Evolutionary conservation across 1,140 invertebrate genomes (phyloP), one percentile per base, ranked within the genome.

Genomic region (Ephestia elutella): DNA sequence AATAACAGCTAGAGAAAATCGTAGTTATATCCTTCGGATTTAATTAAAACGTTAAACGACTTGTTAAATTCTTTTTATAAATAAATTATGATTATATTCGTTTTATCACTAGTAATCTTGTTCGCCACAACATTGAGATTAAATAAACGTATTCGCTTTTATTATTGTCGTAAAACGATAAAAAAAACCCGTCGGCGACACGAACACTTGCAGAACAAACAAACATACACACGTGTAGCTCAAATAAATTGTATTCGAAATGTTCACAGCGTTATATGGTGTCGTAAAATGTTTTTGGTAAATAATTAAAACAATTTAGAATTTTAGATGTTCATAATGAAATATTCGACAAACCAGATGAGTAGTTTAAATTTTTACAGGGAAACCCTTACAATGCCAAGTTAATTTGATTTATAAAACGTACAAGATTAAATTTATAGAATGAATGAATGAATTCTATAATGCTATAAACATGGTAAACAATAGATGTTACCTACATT

Each of bases 161-260:
- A 67, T 68, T 71, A 63, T 64, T 61, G 60, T 62, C 60, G 65
- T 72, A 70, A 72, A 72, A 75, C 72, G 71, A 77, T 77, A 75
- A 77, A 74, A 77, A 68, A 58, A 65, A 64, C 38, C 32, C 63
- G 65, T 32, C 71, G 73, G 71, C 66, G 73, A 78, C 73, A 75
- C 68, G 55, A 57, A 71, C 70, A 70, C 69, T 68, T 63, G 65
- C 55, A 66, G 60, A 44, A 66, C 63, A 71, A 78, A 78, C 69
- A 78, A 78, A 78, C 70, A 73, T 49, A 66, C 59, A 62, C 70
- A 74, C 66, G 61, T 70, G 70, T 65, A 57, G 50, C 50, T 13
- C 50, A 20, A 35, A 44, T 53, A 53, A 53, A 25, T 53, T 53
- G 50, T 53, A 50, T 44, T 44, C n/a, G 5, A 44, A 44, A 44